Conservation (phyloP, 2,113 vertebrate species). For the Melanocharis versteri region DNA sequence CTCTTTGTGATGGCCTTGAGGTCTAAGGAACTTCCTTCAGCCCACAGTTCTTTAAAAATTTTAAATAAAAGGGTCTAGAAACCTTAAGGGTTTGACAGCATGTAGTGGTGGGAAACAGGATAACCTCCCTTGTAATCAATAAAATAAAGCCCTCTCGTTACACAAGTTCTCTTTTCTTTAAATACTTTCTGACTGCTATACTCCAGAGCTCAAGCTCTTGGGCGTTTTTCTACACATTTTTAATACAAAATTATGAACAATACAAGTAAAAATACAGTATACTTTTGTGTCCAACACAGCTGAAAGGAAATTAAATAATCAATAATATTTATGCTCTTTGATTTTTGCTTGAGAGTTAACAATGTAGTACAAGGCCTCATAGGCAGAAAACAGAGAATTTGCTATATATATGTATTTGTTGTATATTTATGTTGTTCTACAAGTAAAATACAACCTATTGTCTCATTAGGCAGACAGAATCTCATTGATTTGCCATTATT, state of each 20-base stretch:
- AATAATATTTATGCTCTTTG: not conserved
- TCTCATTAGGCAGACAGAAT: not conserved
- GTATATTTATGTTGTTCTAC: not conserved
- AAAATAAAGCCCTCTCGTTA: constrained; percentile 17
- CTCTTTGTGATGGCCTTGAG: not conserved
- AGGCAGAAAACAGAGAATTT: not conserved
- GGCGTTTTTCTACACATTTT: not conserved
- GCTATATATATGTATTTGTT: not conserved
- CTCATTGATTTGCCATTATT: not conserved
- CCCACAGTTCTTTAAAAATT: constrained; percentile 4
- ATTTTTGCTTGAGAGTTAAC: not conserved
- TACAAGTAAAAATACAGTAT: not conserved
- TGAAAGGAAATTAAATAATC: not conserved
- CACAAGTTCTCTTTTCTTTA: not conserved
- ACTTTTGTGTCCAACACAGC: not conserved
- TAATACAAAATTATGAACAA: not conserved
- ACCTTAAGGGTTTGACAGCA: not conserved
- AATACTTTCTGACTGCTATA: not conserved
- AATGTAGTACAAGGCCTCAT: not conserved
- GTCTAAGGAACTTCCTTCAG: not conserved
- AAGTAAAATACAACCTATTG: not conserved
- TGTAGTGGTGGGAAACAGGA: not conserved
- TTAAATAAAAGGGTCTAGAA: constrained; percentile 8
- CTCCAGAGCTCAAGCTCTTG: not conserved
- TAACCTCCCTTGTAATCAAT: not conserved